Conservation (phyloP, 2,113 vertebrate genomes). For the Fregetta grallaria region DNA sequence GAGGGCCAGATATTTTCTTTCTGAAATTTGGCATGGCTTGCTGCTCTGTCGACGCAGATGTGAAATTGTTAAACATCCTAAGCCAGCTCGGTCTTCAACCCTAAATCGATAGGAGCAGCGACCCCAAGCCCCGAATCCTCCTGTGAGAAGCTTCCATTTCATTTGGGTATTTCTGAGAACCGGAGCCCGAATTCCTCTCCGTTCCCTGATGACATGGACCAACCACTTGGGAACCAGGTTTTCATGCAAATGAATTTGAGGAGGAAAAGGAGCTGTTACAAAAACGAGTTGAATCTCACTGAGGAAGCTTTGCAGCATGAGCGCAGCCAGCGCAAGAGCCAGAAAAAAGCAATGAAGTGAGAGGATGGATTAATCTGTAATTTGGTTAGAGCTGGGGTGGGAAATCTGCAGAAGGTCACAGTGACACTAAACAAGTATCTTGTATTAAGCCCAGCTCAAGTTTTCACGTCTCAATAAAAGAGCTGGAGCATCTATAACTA, state of each 20-base stretch:
- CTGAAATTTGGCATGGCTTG: not conserved
- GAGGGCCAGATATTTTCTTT: not conserved
- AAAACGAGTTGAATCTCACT: not conserved
- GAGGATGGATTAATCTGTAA: not conserved
- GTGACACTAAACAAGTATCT: slow-evolving; percentile 39
- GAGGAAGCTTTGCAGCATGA: not conserved
- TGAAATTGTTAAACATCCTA: not conserved
- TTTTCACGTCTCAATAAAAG: slow-evolving; percentile 10
- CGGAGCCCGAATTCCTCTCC: not conserved
- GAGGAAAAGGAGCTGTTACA: fast-evolving
- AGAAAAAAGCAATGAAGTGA: not conserved
- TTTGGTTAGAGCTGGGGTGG: not conserved
- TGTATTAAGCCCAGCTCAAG: slow-evolving; percentile 13
- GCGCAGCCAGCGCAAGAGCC: not conserved
- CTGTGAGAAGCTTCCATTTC: not conserved
- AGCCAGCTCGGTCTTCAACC: not conserved
- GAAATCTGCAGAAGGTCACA: slow-evolving; percentile 44
- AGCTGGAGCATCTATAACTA: slow-evolving; percentile 58
- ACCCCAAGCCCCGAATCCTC: not conserved
- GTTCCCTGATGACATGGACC: not conserved
- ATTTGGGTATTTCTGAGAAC: not conserved
- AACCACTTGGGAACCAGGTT: not conserved
- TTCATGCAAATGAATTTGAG: not conserved
- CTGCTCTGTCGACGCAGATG: not conserved
- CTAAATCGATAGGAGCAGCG: not conserved